Base-by-base conservation (phyloP, 2,797 vertebrate genomes). In the Sitta carolinensis region DNA sequence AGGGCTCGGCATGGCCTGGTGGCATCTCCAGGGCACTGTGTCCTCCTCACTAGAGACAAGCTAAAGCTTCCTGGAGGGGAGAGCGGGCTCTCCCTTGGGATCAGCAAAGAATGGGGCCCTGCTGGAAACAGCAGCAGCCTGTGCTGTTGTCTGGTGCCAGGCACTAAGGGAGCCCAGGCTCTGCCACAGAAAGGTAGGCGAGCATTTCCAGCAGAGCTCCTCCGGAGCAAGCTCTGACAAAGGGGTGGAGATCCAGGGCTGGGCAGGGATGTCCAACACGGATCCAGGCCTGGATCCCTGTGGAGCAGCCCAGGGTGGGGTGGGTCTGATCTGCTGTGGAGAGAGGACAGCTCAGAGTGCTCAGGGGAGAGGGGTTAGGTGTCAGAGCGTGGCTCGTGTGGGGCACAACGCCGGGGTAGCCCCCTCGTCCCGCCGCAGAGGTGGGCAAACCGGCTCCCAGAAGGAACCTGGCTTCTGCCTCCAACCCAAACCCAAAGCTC, bases 381-480 rank as follows among this genome's bases (percentile, higher is more conserved):
- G 25, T 51, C 34, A 34, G 77, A 81, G 76, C 36, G 9, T 40
- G 17, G 11, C 43, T 68, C 4, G 4, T 51, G 22, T 40, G 38
- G 3, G 19, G 83, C 51, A 50, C 45, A 72, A 93, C 4, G 9
- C 62, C 22, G 8, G 66, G 83, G 87, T 38, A 85, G 77, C 68
- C 75, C 73, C 88, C 75, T 76, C 5, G 1, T 74, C 75, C 95
- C 4, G 90, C 92, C 69, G 0, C 91, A 97, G 95, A 92, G 92
- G 89, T 96, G 87, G 77, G 87, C 94, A 95, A 97, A 96, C 95
- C 27, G 9, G 68, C 86, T 91, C 68, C 50, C 29, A 72, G 78
- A 32, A 89, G 52, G 74, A 83, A 57, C 55, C 51, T 7, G 38
- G 50, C 76, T 89, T 80, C 64, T 93, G 50, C 61, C 84, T 89